Evolutionary conservation across 2,888 invertebrate species (phyloP), one percentile per base, ranked within the genome.

Genomic region (Doris montereyensis): DNA sequence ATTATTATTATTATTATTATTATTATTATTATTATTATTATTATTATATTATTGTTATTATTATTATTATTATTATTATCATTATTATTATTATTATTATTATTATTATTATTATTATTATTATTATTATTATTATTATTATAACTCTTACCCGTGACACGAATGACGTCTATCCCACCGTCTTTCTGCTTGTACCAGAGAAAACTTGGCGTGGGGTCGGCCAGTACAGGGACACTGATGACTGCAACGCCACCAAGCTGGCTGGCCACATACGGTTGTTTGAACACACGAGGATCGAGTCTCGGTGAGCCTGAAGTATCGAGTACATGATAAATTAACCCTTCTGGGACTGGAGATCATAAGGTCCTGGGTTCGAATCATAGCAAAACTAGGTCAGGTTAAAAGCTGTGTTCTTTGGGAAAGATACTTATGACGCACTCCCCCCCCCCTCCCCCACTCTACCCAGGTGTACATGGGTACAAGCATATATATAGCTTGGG

Each of bases 201-300:
- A 60, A 80, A 80, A 60, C 73, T 73, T 10, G 80, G 77, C 17
- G 80, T 5, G 24, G 80, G 80, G 32, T 77, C 24, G 0, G 68
- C 77, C 34, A 80, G 26, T 5, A 77, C 75, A 5, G 77, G 74
- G 26, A 80, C 74, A 28, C 30, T 30, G 68, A 80, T 74, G 35
- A 71, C 70, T 13, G 80, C 80, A n/a, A 74, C 77, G 41, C 77
- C 57, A 26, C 80, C 80, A 62, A 77, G 32, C n/a, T 68, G 24
- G 13, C 74, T 41, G 13, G 80, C 77, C 70, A 80, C 80, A 30
- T 28, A 70, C 1, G 77, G 80, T 73, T 70, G 68, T 17, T 52
- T 74, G 70, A 74, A 77, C 35, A 77, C 60, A 0, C 80, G 77
- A 2, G 80, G 80, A n/a, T 80, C 80, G 24, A 77, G 62, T 1